Conservation (phyloP, 2,797 vertebrate species). For the Pseudopleuronectes americanus region DNA sequence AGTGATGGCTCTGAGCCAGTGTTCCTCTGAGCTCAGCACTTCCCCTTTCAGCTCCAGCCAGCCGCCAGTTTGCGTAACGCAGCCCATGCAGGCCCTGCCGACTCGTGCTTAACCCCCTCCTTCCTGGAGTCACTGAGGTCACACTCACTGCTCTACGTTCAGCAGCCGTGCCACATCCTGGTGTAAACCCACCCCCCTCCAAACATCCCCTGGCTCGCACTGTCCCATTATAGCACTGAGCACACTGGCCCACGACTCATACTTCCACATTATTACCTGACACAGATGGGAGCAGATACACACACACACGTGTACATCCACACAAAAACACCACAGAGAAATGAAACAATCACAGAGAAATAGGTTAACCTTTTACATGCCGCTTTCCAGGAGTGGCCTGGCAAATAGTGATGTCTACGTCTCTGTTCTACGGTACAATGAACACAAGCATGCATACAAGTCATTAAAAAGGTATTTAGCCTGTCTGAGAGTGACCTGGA, state of each 20-base stretch:
- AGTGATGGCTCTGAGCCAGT: slow-evolving; percentile 76
- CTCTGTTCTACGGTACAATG: neutral
- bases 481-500: slow-evolving; percentile 29
- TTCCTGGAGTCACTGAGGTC: slow-evolving; percentile 76
- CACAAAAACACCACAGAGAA: slow-evolving; percentile 16
- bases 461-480: slow-evolving; percentile 12
- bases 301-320: neutral
- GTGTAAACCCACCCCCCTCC: slow-evolving; percentile 23
- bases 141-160: slow-evolving; percentile 49
- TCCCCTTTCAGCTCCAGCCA: slow-evolving; percentile 83
- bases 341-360: slow-evolving; percentile 17
- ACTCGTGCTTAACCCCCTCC: slow-evolving; percentile 77
- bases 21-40: slow-evolving; percentile 85
- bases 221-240: slow-evolving; percentile 35
- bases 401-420: neutral
- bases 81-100: slow-evolving; percentile 67
- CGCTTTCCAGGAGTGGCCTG: neutral
- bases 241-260: slow-evolving; percentile 31
- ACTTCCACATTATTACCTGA: slow-evolving; percentile 53
- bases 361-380: slow-evolving; percentile 29
- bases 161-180: slow-evolving; percentile 47
- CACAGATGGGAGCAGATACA: slow-evolving; percentile 27
- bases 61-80: slow-evolving; percentile 81
- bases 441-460: neutral
- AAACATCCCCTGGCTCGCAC: slow-evolving; percentile 25